These are phyloP conservation scores for Amyelois transitella DNA, from an alignment of 1,140 invertebrate genomes.

Conservation along the genomic window DNA sequence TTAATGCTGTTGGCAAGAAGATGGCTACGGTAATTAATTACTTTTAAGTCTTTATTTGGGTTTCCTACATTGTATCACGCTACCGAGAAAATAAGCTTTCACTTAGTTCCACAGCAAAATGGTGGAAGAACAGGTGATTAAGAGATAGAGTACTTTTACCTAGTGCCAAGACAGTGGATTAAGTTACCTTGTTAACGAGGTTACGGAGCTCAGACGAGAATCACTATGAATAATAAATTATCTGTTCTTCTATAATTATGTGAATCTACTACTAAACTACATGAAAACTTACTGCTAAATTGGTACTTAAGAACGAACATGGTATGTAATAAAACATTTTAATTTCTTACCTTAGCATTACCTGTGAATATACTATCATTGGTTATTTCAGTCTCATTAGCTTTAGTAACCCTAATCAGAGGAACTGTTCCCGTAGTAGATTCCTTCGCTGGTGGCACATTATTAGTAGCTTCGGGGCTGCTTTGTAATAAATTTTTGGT, in stretches of 20 bases:
- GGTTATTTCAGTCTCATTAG: conserved; percentile 30
- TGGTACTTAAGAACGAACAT: no score
- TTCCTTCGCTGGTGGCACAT: conserved; percentile 13
- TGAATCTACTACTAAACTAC: neutral
- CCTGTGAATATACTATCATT: conserved; percentile 13
- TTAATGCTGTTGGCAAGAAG: conserved; percentile 79
- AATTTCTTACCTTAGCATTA: conserved; percentile 35
- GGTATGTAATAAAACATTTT: neutral
- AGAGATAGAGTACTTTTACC: no score
- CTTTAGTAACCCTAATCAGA: conserved; percentile 54
- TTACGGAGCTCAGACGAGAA: no score
- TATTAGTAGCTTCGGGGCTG: conserved; percentile 27
- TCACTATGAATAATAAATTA: no score
- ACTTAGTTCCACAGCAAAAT: no score
- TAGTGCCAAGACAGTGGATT: no score
- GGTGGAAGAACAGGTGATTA: no score
- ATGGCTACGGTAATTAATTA: conserved; percentile 76
- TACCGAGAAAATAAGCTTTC: no score
- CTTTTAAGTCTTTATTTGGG: neutral
- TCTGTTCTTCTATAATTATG: no score
- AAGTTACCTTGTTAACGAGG: no score
- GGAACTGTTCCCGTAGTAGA: conserved; percentile 27
- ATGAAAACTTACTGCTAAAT: no score
- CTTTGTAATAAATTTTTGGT: conserved; percentile 57
- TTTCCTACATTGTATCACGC: no score